Evolutionary conservation across 2,888 invertebrate genomes (phyloP), one percentile per base, ranked within the genome.

Genomic region (Campoplex nolae): DNA sequence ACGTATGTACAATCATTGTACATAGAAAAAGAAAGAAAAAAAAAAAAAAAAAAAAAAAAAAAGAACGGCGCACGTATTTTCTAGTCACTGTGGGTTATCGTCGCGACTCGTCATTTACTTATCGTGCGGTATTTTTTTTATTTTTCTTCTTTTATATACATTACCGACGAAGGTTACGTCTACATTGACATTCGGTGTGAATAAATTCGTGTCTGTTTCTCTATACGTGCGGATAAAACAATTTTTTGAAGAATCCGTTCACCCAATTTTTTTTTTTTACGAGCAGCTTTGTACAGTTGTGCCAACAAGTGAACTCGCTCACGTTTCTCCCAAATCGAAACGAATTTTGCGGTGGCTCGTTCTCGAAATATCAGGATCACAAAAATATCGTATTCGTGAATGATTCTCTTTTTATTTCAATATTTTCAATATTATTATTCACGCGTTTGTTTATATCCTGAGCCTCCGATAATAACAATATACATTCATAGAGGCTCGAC

Each of bases 201-300:
- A 7, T 45, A 9, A 28, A 23, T 32, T 62, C 13, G 16, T 16
- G 7, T 2, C 13, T 32, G 58, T 32, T 28, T 58, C 28, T 28
- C 58, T 28, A 28, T 48, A 51, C 28, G 23, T 13, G 23, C 48
- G 16, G 71, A 28, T 3, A 6, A 71, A 48, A 28, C 13, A 71
- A 48, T n/a, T 28, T n/a, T 28, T 28, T 3, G 28, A 71, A 32
- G 42, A 82, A 79, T 79, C 65, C 38, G 13, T 32, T 67, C 51
- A 67, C 23, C 45, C 28, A 71, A 76, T 83, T 73, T 79, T 32
- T 48, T 35, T 83, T 73, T 79, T 32, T 48, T 35, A 38, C 86
- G 83, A 35, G 45, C 56, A 83, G 76, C 79, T 80, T 79, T 83
- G 45, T 80, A 73, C 76, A 76, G 71, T 79, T 76, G 79, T 83